Base-by-base conservation (phyloP, 2,888 invertebrate species). In the Geotrupes spiniger region DNA sequence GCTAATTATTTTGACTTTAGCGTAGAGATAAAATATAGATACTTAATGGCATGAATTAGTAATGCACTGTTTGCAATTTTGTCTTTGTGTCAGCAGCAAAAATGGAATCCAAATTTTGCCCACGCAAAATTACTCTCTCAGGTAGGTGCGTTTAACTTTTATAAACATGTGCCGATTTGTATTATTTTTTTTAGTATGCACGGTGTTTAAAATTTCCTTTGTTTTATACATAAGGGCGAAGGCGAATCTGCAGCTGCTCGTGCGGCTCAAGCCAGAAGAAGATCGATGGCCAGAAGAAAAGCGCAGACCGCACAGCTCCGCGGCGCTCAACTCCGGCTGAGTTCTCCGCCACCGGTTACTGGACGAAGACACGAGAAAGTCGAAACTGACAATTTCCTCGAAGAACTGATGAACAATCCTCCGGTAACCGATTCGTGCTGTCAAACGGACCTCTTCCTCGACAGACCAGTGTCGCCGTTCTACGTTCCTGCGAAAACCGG, bases 371-470 rank as follows among this genome's bases (percentile, higher is more conserved):
- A 93, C 75, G 90, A 88, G 62, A 85, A 85, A 53, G 83, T 94
- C 36, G 95, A 96, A 78, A 95, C 95, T 1, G 94, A 95, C 57
- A 77, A 83, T 62, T 93, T 88, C 69, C 79, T 95, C 46, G 93
- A 94, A 72, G 93, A 95, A 77, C 71, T 87, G 41, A 83, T 81
- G 65, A 85, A 85, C 59, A 83, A 83, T 62, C 89, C 89, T 38
- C 81, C 80, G 11, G 89, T 89, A 68, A 78, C 79, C 53, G 87
- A 91, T 63, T 84, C 83, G 42, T 86, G 86, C 60, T 88, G 89
- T 43, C 73, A 73, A 74, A 94, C 95, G 15, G 94, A 95, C 73
- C 80, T 89, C 61, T 89, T 89, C 75, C 74, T 87, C 52, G 91
- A 93, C 71, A 79, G 89, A 59, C 91, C 92, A 3, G 80, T 84